These are phyloP conservation scores for Platichthys stellatus DNA, from an alignment of 2,113 vertebrate species.

Conservation along the genomic window DNA sequence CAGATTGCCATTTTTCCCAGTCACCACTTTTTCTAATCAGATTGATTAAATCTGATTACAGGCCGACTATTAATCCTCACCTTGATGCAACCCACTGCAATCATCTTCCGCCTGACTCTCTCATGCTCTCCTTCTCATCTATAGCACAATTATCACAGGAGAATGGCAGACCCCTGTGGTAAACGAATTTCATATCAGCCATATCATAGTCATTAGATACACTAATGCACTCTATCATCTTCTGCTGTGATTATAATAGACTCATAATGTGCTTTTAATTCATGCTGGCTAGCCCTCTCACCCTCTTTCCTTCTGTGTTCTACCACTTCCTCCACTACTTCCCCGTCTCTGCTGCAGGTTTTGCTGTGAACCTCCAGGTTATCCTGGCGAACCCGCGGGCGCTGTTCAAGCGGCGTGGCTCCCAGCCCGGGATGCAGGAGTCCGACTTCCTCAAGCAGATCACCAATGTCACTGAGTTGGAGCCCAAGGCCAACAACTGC, in stretches of 20 bases:
- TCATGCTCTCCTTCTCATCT: constrained; percentile 19
- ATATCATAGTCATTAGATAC: constrained; percentile 59
- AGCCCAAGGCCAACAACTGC: constrained; percentile 97
- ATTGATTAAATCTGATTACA: constrained; percentile 36
- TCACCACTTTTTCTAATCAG: constrained; percentile 18
- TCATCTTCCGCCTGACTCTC: constrained; percentile 9
- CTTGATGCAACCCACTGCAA: constrained; percentile 1
- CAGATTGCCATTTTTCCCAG: background rate
- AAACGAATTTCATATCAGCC: constrained; percentile 57
- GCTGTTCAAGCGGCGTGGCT: constrained; percentile 93
- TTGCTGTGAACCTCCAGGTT: constrained; percentile 96
- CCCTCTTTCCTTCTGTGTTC: constrained; percentile 10
- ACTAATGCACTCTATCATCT: constrained; percentile 59
- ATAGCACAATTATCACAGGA: constrained; percentile 46
- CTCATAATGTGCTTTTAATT: constrained; percentile 55
- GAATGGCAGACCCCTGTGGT: constrained; percentile 46
- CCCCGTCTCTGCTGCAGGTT: constrained; percentile 80
- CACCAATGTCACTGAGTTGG: constrained; percentile 93
- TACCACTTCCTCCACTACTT: background rate
- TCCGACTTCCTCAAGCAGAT: constrained; percentile 99
- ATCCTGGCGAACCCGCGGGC: constrained; percentile 93
- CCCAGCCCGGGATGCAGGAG: constrained; percentile 99
- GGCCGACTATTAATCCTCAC: constrained; percentile 25
- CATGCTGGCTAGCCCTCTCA: constrained; percentile 6
- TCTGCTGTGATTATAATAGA: constrained; percentile 52